Percentiles rank a stretch among this genome's conserved stretches.
Evolutionary conservation across 2,888 invertebrate genomes (phyloP).

Genomic region (Ptilodon capucinus): DNA sequence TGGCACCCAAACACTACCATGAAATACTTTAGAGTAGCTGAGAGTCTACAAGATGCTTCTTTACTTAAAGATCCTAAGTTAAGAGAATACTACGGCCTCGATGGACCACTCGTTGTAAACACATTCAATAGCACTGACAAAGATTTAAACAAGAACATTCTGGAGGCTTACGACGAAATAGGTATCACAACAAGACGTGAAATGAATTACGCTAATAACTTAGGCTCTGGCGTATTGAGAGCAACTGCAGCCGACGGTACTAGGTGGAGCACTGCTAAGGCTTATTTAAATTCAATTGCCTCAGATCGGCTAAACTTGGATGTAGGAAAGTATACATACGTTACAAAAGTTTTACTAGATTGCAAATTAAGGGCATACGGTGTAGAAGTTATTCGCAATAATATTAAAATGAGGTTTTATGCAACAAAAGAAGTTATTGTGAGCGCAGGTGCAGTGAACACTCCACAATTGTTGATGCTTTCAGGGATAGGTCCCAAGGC

Average conservation of each 20-base stretch:
- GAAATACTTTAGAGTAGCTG: constrained; percentile 7
- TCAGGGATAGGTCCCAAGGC: constrained; percentile 51
- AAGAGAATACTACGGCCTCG: neutral
- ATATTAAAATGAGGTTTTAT: constrained; percentile 23
- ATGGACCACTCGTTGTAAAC: neutral
- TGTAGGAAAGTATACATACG: neutral
- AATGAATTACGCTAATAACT: neutral
- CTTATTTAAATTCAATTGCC: neutral
- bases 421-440: constrained; percentile 46
- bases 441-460: constrained; percentile 46
- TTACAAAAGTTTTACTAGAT: neutral
- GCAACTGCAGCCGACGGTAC: neutral
- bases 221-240: neutral
- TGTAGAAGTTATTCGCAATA: constrained; percentile 1
- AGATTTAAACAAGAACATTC: neutral
- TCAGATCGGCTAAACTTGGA: neutral
- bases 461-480: constrained; percentile 47
- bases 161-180: neutral
- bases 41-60: constrained; percentile 12
- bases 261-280: neutral
- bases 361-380: neutral
- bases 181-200: neutral
- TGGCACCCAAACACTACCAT: constrained; percentile 4
- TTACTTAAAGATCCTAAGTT: no score
- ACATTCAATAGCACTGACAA: neutral